A percentile compares a stretch with the other conserved stretches of the same genome.
Conservation (phyloP, 2,888 invertebrate species). For the Synanthedon tipuliformis region DNA sequence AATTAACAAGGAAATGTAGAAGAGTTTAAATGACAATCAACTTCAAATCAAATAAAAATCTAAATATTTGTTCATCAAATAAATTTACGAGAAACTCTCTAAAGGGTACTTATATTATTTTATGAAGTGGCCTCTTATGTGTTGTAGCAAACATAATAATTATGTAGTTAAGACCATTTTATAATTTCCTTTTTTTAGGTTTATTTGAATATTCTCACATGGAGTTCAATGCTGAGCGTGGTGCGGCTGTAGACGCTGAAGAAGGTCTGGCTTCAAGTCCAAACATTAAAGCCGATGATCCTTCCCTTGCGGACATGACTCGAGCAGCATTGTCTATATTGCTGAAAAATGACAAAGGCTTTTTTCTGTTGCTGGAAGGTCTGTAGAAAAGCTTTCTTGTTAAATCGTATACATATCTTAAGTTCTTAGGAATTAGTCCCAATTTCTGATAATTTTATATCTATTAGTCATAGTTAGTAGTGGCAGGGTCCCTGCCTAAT, state of each 20-base stretch:
- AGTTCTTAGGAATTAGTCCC: no score
- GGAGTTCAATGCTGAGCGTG: slow-evolving; percentile 82
- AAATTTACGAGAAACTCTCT: no score
- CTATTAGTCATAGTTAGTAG: no score
- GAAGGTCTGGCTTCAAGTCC: slow-evolving; percentile 72
- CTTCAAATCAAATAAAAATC: no score
- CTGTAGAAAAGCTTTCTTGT: slow-evolving; percentile 10
- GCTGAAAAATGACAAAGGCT: slow-evolving; percentile 79
- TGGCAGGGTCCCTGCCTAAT: no score
- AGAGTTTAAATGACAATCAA: no score
- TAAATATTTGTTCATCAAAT: no score
- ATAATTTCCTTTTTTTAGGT: slow-evolving; percentile 52
- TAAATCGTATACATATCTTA: no score
- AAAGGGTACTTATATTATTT: no score
- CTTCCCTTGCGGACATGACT: slow-evolving; percentile 82
- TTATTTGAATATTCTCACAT: slow-evolving; percentile 83
- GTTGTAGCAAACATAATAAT: not conserved
- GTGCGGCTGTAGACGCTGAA: slow-evolving; percentile 67
- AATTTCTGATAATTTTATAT: no score
- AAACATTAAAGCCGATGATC: slow-evolving; percentile 74
- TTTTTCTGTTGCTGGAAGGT: slow-evolving; percentile 82
- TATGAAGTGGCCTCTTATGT: no score
- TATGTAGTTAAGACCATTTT: not conserved
- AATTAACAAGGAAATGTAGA: no score
- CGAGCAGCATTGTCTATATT: slow-evolving; percentile 77